These are phyloP conservation scores for Callimorpha dominula DNA, from an alignment of 2,888 invertebrate species.

Conservation along the genomic window DNA sequence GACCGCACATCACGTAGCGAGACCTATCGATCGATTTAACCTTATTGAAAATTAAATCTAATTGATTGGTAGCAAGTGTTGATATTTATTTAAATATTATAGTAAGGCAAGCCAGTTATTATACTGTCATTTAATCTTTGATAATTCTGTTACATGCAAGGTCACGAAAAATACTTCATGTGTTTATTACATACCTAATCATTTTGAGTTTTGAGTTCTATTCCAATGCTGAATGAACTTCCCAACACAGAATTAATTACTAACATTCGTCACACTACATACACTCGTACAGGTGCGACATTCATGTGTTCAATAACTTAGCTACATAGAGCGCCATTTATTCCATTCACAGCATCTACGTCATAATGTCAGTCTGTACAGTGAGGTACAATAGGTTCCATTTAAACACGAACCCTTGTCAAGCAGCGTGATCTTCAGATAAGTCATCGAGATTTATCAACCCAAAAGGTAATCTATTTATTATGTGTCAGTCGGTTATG, in stretches of 20 bases:
- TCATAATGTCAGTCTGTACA: constrained; percentile 20
- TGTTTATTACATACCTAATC: no score
- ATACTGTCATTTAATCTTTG: no score
- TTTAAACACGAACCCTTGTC: constrained; percentile 66
- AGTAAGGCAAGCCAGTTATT: no score
- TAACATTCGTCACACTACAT: background rate
- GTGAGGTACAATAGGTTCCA: constrained; percentile 24
- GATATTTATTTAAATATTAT: no score
- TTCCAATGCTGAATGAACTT: background rate
- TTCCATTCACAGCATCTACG: constrained; percentile 27
- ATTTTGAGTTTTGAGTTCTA: no score
- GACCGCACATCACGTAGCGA: no score
- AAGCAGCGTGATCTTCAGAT: constrained; percentile 59
- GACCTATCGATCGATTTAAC: no score
- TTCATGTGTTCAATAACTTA: constrained; percentile 19
- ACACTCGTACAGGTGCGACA: background rate
- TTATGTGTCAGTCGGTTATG: constrained; percentile 34
- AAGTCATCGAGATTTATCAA: constrained; percentile 59
- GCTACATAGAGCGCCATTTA: constrained; percentile 35
- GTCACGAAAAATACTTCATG: no score
- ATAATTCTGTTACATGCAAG: no score
- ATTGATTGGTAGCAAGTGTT: no score
- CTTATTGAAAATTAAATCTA: no score
- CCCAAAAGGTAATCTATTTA: constrained; percentile 53
- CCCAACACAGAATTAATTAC: background rate